phyloP scores from a whole-genome alignment of 2,888 invertebrate species.

The Eucriotettix oculatus region DNA sequence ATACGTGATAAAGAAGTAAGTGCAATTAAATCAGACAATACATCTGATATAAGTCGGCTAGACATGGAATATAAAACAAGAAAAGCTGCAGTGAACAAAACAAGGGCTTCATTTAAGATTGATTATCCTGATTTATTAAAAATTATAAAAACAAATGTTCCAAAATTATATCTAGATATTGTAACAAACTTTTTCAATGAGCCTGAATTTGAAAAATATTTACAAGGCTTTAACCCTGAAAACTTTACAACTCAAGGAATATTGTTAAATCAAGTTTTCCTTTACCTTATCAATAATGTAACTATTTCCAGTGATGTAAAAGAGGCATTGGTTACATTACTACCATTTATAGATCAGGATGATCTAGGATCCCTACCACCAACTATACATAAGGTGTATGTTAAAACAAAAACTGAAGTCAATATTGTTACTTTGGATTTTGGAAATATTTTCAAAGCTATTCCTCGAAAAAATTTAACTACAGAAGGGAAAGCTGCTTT shows the following conservation, averaged over 20 bases:
- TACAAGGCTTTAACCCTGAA: slow-evolving; percentile 1
- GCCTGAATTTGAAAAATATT: background rate
- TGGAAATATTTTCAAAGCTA: slow-evolving; percentile 1
- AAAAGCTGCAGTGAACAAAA: background rate
- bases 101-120: background rate
- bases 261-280: background rate
- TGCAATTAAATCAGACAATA: background rate
- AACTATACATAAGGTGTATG: slow-evolving; percentile 1
- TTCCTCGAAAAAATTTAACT: slow-evolving; percentile 1
- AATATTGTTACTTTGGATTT: slow-evolving; percentile 3
- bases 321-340: background rate
- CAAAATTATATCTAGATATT: background rate
- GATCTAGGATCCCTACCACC: slow-evolving; percentile 2
- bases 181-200: slow-evolving; percentile 1
- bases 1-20: background rate
- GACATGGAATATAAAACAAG: background rate
- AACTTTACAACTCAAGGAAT: slow-evolving; percentile 3
- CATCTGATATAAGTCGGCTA: background rate
- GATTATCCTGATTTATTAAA: slow-evolving; percentile 1
- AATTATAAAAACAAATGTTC: slow-evolving; percentile 2
- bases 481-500: slow-evolving; percentile 1
- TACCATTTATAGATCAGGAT: slow-evolving; percentile 2
- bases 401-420: slow-evolving; percentile 2
- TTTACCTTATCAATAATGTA: background rate
- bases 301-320: background rate